These are phyloP conservation scores for Papilio polytes DNA, from an alignment of 1,140 invertebrate species.

Conservation along the genomic window DNA sequence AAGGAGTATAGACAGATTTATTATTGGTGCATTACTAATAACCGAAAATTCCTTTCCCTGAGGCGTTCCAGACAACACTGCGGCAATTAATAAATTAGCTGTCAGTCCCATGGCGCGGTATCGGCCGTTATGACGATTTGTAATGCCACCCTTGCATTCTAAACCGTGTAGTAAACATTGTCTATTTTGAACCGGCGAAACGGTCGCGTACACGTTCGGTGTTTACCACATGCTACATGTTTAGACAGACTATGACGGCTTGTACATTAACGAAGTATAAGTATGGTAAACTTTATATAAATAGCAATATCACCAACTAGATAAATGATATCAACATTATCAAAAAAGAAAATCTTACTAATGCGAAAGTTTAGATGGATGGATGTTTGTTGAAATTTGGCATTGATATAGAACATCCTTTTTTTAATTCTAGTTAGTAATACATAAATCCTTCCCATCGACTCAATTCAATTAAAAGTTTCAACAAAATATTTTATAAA, in stretches of 20 bases:
- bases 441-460: too few relatives aligned
- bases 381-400: too few relatives aligned
- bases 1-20: slow-evolving; percentile 37
- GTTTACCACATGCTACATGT: slow-evolving; percentile 12
- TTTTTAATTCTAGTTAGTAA: too few relatives aligned
- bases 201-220: not conserved
- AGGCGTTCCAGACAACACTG: slow-evolving; percentile 51
- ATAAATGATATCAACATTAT: too few relatives aligned
- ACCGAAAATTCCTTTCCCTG: slow-evolving; percentile 37
- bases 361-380: too few relatives aligned
- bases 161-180: slow-evolving; percentile 49
- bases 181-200: slow-evolving; percentile 57
- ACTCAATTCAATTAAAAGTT: too few relatives aligned
- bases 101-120: slow-evolving; percentile 58
- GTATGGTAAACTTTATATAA: not conserved
- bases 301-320: not conserved
- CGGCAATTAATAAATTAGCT: slow-evolving; percentile 64
- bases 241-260: not conserved
- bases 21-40: slow-evolving; percentile 37
- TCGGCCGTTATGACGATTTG: slow-evolving; percentile 69
- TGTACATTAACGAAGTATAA: slow-evolving; percentile 2
- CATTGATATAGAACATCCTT: too few relatives aligned
- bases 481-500: too few relatives aligned
- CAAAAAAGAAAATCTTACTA: too few relatives aligned
- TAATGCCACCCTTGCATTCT: slow-evolving; percentile 57